Evolutionary conservation across 2,888 invertebrate genomes (phyloP), one percentile per base, ranked within the genome.

Genomic region (Cepaea hortensis): DNA sequence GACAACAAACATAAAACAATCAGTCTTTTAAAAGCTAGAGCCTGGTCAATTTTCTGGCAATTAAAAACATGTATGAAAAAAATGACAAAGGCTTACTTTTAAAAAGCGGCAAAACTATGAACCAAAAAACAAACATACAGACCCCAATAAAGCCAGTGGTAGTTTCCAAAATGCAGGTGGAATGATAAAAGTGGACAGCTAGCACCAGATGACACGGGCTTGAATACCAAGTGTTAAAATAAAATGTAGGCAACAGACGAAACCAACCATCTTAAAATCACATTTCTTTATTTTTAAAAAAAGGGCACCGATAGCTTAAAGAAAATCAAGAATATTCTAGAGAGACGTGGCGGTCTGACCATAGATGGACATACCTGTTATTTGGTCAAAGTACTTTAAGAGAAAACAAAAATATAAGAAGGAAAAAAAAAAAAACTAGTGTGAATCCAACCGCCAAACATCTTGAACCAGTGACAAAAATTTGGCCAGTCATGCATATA

Each of bases 181-280:
- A 20, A 55, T 50, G 7, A n/a, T n/a, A 20, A 61, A 35, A 46
- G 35, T 65, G 80, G 46, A 80, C 62, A 48, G 46, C 80, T 46
- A 62, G 65, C 65, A 65, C 80, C 80, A 80, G 65, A 48, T 65
- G 35, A 80, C 65, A 80, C 35, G 65, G 80, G 80, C 46, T 62
- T 48, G 35, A 65, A 65, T 65, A 65, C 2, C 62, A 65, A 80
- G 20, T 62, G 20, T 65, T 35, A 13, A 80, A 18, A 80, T 15
- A 80, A 18, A 80, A 62, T 46, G 35, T 80, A 62, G 13, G 7
- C 15, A 15, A 46, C 35, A 35, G n/a, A 65, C 18, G 35, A 65
- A 46, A 65, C 80, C 23, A 80, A 80, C 80, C 80, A 80, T 65
- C 80, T 80, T 80, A 80, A 80, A 80, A 65, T 80, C 65, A 80